Percentiles rank a stretch among this genome's conserved stretches.
Conservation (phyloP, 2,113 vertebrate species). For the Corythoichthys haematopterus region DNA sequence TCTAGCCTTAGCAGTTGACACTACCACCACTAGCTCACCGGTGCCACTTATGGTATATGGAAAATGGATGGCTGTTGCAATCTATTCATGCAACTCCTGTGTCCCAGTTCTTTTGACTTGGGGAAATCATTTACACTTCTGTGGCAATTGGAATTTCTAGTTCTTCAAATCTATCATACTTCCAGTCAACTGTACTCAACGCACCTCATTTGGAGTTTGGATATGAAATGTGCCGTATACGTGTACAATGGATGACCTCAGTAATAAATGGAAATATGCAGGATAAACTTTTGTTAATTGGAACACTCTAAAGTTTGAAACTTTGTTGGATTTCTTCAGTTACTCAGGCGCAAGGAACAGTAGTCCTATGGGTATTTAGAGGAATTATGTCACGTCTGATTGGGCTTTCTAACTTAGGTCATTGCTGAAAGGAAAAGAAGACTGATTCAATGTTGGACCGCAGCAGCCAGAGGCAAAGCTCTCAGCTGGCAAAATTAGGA, state of each 20-base stretch:
- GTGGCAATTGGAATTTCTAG: neutral
- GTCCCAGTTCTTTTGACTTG: neutral
- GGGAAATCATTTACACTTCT: neutral
- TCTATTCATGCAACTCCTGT: neutral
- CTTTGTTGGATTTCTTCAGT: neutral
- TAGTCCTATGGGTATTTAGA: constrained; percentile 7
- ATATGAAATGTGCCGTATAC: neutral
- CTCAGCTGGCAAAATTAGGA: constrained; percentile 53
- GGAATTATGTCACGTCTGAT: constrained; percentile 30
- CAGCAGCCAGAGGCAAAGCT: constrained; percentile 47
- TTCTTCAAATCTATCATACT: neutral
- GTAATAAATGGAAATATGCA: neutral
- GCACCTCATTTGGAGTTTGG: neutral
- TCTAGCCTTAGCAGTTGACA: no score
- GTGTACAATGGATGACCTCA: neutral
- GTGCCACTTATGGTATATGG: no score
- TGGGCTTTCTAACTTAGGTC: constrained; percentile 19
- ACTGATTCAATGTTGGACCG: constrained; percentile 35
- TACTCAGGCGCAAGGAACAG: neutral
- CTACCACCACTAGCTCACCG: no score
- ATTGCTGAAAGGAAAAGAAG: constrained; percentile 27
- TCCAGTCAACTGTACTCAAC: neutral
- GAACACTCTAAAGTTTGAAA: neutral
- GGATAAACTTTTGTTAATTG: neutral
- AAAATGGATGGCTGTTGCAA: neutral